Evolutionary conservation across 92 coral and sea anemone species (phyloP).

Genomic region (Bergia puertoricense): DNA sequence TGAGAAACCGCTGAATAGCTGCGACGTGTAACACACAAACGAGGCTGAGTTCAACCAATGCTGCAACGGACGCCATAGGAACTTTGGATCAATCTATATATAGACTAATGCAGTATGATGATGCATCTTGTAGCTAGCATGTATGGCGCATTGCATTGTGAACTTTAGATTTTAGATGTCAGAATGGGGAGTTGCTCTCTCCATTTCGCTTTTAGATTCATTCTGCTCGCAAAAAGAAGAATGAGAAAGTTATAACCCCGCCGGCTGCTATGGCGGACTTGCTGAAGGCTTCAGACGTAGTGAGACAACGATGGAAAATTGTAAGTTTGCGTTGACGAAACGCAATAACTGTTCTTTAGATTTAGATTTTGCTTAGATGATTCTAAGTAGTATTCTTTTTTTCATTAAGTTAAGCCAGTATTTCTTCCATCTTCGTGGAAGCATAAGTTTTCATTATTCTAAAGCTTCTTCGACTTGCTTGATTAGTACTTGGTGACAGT

Average conservation of each 20-base stretch:
- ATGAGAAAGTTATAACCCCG: constrained; percentile 51
- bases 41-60: constrained; percentile 40
- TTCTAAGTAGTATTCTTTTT: neutral
- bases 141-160: constrained; percentile 22
- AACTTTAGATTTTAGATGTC: constrained; percentile 22
- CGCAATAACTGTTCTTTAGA: constrained; percentile 28
- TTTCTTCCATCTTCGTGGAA: neutral
- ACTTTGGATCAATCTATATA: constrained; percentile 16
- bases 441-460: neutral
- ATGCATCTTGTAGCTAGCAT: constrained; percentile 20
- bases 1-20: constrained; percentile 20
- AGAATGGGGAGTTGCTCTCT: constrained; percentile 24
- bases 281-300: constrained; percentile 93
- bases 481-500: neutral
- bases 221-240: constrained; percentile 31
- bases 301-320: constrained; percentile 99
- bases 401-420: neutral
- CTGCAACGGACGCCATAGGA: constrained; percentile 33
- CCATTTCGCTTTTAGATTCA: constrained; percentile 30
- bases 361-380: neutral
- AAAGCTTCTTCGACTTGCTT: neutral
- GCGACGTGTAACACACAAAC: constrained; percentile 4
- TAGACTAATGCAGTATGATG: constrained; percentile 22
- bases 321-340: constrained; percentile 70
- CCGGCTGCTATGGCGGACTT: constrained; percentile 91